Conservation (phyloP, 2,113 vertebrate genomes). For the Brachirus orientalis region DNA sequence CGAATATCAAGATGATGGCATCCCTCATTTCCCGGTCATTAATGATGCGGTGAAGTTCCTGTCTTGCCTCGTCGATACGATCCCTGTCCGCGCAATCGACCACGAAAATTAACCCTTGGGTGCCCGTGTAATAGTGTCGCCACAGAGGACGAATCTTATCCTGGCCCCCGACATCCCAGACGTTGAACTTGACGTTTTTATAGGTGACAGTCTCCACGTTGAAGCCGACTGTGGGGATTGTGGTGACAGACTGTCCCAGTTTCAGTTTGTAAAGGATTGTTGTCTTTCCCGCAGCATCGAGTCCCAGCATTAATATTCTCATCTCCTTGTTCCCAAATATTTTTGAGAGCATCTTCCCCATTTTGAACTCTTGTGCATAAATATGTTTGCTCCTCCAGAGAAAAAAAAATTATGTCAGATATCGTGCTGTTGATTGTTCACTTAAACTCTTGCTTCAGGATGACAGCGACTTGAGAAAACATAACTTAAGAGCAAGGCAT, state of each 20-base stretch:
- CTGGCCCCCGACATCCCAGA: slow-evolving; percentile 99
- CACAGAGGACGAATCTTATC: slow-evolving; percentile 98
- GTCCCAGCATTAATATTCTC: slow-evolving; percentile 99
- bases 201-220: slow-evolving; percentile 99
- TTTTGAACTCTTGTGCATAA: slow-evolving; percentile 85
- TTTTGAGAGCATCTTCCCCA: slow-evolving; percentile 99
- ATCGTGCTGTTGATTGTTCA: slow-evolving; percentile 18
- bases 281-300: slow-evolving; percentile 98
- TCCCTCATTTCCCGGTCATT: slow-evolving; percentile 99
- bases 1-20: slow-evolving; percentile 99
- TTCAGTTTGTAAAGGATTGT: slow-evolving; percentile 99
- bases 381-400: slow-evolving; percentile 59
- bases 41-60: slow-evolving; percentile 99
- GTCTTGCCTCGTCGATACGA: slow-evolving; percentile 97
- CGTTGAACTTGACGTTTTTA: slow-evolving; percentile 99
- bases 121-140: slow-evolving; percentile 99
- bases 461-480: slow-evolving; percentile 35
- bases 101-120: slow-evolving; percentile 98
- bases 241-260: slow-evolving; percentile 98
- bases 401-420: slow-evolving; percentile 33
- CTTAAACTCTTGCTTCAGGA: slow-evolving; percentile 19
- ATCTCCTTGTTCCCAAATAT: slow-evolving; percentile 99
- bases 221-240: slow-evolving; percentile 98
- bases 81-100: slow-evolving; percentile 99
- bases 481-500: slow-evolving; percentile 41